Evolutionary conservation across 1,140 invertebrate species (phyloP).

Genomic region (Eciton burchellii): DNA sequence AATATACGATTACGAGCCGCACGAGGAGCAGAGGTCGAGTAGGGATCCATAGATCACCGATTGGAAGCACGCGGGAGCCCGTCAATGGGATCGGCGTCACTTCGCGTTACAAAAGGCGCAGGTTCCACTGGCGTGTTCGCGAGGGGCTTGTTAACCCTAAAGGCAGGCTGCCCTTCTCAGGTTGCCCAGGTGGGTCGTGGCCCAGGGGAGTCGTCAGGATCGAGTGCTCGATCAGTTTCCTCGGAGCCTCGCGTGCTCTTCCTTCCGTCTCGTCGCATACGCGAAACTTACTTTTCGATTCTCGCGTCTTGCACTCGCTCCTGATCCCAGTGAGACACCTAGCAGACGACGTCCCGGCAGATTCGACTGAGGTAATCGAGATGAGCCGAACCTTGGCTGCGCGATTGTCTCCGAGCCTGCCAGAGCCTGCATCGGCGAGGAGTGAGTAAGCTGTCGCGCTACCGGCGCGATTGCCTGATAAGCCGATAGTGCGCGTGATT

Average conservation of each 20-base stretch:
- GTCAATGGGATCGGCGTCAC: slow-evolving; percentile 73
- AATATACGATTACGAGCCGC: slow-evolving; percentile 78
- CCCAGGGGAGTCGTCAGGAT: slow-evolving; percentile 62
- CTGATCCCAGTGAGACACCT: too few species aligned
- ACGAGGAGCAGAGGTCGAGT: slow-evolving; percentile 75
- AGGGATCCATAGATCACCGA: slow-evolving; percentile 81
- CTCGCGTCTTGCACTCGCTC: too few species aligned
- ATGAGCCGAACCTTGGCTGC: too few species aligned
- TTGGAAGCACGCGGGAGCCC: slow-evolving; percentile 68
- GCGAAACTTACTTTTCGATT: slow-evolving; percentile 21
- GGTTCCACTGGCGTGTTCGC: slow-evolving; percentile 77
- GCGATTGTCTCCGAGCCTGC: too few species aligned
- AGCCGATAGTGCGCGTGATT: slow-evolving; percentile 58
- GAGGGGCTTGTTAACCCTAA: slow-evolving; percentile 69
- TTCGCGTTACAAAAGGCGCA: slow-evolving; percentile 72
- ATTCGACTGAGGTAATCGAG: too few species aligned
- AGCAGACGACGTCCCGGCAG: too few species aligned
- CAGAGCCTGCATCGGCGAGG: not conserved
- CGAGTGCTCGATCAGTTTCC: slow-evolving; percentile 72
- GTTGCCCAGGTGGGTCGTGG: slow-evolving; percentile 73
- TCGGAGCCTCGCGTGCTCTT: slow-evolving; percentile 61
- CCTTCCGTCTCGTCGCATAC: slow-evolving; percentile 9
- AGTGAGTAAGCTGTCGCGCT: slow-evolving; percentile 63
- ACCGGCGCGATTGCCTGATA: slow-evolving; percentile 63
- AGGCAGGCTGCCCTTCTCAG: slow-evolving; percentile 76